Evolutionary conservation across 2,113 vertebrate species (phyloP).

Genomic region (Xiphophorus maculatus): DNA sequence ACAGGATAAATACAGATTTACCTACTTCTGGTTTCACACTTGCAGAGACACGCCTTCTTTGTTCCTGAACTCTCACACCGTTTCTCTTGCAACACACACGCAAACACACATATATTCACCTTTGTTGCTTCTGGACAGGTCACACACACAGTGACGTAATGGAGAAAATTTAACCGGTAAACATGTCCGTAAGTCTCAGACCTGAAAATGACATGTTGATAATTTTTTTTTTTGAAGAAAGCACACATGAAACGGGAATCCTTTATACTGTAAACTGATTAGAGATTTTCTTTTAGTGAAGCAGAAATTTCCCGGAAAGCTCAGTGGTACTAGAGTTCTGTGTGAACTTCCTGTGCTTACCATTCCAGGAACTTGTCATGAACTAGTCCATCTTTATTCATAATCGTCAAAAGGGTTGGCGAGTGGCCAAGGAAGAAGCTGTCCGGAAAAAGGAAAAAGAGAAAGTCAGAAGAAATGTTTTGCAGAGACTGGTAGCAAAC

Average conservation of each 20-base stretch:
- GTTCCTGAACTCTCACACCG: background rate
- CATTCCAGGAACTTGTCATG: slow-evolving; percentile 63
- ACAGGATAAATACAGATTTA: accelerated
- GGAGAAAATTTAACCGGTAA: slow-evolving; percentile 62
- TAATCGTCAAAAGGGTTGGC: accelerated
- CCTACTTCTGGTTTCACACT: background rate
- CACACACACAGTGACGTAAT: slow-evolving; percentile 40
- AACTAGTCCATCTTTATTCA: background rate
- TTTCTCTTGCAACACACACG: background rate
- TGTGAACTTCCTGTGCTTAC: slow-evolving; percentile 19
- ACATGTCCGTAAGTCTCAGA: slow-evolving; percentile 64
- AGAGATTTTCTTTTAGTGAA: background rate
- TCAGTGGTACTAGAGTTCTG: background rate
- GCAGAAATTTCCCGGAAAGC: background rate
- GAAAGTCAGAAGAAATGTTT: background rate
- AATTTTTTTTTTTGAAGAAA: background rate
- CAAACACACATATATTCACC: slow-evolving; percentile 47
- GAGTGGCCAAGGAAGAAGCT: slow-evolving; percentile 73
- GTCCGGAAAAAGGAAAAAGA: background rate
- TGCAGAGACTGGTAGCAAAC: background rate
- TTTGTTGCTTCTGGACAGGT: slow-evolving; percentile 74
- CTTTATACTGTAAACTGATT: background rate
- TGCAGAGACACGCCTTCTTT: background rate
- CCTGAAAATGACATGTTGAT: slow-evolving; percentile 42
- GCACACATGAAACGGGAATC: background rate